Evolutionary conservation across 2,113 vertebrate genomes (phyloP).

Genomic region (Gnathonemus echidnorhynchus): DNA sequence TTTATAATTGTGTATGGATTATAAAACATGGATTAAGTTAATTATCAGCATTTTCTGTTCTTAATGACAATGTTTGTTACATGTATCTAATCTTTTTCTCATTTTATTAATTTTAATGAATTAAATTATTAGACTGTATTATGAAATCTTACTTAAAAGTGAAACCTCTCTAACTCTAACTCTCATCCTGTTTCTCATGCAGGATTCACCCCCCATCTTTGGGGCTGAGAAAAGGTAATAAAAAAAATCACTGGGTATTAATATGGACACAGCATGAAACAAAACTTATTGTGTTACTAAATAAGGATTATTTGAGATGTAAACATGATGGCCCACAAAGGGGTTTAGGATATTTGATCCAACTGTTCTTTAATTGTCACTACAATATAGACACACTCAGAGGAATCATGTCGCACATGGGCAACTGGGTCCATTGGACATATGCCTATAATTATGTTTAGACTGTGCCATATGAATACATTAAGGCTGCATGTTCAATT

Average conservation of each 20-base stretch:
- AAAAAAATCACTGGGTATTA: not conserved
- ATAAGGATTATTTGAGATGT: not conserved
- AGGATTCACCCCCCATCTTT: not conserved
- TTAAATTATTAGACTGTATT: not conserved
- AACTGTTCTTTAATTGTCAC: not conserved
- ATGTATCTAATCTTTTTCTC: not conserved
- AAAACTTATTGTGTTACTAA: not conserved
- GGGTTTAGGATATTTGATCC: not conserved
- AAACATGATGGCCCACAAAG: not conserved
- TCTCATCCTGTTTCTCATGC: not conserved
- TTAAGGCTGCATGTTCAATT: constrained; percentile 1
- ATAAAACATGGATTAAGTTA: not conserved
- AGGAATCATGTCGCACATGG: not conserved
- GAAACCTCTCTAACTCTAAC: not conserved
- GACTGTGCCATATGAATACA: not conserved
- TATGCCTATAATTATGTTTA: not conserved
- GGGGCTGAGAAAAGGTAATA: not conserved
- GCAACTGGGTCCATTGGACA: not conserved
- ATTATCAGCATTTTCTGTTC: not conserved
- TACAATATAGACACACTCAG: not conserved
- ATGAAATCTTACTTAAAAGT: not conserved
- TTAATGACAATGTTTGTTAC: not conserved
- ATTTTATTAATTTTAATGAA: not conserved
- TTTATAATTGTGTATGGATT: not conserved
- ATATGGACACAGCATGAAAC: not conserved